Percentiles rank a stretch among this genome's conserved stretches.
Conservation (phyloP, 2,797 vertebrate species). For the Myotis pilosus region DNA sequence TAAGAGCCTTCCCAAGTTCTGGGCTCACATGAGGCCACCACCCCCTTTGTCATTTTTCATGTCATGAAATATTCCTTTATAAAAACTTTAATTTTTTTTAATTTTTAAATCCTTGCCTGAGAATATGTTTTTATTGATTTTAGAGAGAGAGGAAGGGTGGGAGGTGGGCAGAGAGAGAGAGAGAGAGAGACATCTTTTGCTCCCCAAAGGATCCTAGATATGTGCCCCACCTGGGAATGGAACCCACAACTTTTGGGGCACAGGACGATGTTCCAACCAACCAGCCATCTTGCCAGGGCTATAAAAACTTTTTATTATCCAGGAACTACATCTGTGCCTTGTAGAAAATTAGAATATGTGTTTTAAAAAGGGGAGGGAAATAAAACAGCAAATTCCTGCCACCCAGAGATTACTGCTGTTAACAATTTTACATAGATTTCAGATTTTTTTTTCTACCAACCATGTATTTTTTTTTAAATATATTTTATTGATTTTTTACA, state of each 20-base stretch:
- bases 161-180: background rate
- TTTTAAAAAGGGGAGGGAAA: background rate
- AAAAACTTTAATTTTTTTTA: background rate
- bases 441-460: background rate
- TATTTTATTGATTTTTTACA: no score
- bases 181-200: background rate
- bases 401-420: background rate
- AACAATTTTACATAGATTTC: background rate
- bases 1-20: background rate
- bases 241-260: background rate
- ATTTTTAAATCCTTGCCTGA: background rate
- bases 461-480: background rate
- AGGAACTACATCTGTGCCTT: background rate
- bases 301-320: background rate
- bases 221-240: background rate
- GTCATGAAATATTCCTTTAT: background rate
- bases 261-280: background rate
- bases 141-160: background rate
- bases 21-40: background rate
- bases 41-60: background rate
- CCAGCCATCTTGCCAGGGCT: background rate
- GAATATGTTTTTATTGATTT: background rate
- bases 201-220: background rate
- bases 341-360: conserved; percentile 9
- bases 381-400: background rate